Evolutionary conservation across 2,797 vertebrate species (phyloP).

Genomic region (Cossypha niveicapilla): DNA sequence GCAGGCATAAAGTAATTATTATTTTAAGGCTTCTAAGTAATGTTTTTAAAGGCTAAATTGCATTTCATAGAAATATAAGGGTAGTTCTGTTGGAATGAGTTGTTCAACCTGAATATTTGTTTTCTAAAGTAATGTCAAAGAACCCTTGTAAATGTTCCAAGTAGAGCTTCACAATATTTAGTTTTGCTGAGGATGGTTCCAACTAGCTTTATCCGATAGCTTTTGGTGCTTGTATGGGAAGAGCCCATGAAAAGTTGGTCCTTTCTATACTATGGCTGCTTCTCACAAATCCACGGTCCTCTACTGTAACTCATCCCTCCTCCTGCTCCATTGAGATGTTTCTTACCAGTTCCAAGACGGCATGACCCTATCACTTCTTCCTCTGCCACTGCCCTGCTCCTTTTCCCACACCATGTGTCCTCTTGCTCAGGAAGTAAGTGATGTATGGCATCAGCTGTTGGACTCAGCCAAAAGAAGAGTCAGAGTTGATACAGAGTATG

Average conservation of each 20-base stretch:
- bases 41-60: not conserved
- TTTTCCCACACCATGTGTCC: not conserved
- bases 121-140: not conserved
- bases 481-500: not conserved
- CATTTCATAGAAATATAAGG: not conserved
- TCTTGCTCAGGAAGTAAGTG: not conserved
- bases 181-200: not conserved
- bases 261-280: not conserved
- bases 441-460: not conserved
- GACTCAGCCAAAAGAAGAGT: not conserved
- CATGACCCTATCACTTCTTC: not conserved
- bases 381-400: not conserved
- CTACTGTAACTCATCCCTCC: not conserved
- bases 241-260: not conserved
- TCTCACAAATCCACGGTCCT: not conserved
- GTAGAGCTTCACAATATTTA: not conserved
- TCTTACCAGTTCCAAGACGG: not conserved
- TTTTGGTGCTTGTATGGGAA: not conserved
- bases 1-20: not conserved
- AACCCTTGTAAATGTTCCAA: not conserved
- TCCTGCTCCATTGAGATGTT: not conserved
- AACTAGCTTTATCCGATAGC: not conserved
- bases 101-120: not conserved
- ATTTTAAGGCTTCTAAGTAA: not conserved
- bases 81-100: not conserved